Conservation (phyloP, 2,797 vertebrate genomes). For the Pangasius larnaudii region DNA sequence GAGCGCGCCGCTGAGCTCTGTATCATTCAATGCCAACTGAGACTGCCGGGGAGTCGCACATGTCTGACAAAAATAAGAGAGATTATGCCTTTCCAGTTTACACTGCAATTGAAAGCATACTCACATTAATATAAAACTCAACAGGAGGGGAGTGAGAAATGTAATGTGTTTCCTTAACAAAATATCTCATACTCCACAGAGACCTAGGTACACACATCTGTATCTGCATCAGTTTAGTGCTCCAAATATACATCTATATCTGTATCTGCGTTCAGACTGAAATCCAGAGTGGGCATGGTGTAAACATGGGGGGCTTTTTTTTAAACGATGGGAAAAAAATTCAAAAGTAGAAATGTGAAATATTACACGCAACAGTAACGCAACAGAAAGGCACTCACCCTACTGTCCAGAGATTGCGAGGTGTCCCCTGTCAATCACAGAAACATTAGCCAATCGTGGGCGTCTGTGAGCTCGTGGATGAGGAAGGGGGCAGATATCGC, state of each 20-base stretch:
- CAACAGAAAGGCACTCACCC: not conserved
- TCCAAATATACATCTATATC: not conserved
- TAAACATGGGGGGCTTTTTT: not conserved
- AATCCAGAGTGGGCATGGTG: not conserved
- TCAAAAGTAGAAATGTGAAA: not conserved
- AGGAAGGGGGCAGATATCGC: not conserved
- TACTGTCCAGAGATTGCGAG: not conserved
- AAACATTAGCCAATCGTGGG: not conserved
- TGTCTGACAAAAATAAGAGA: constrained; percentile 66
- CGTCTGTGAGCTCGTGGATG: not conserved
- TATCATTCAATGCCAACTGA: constrained; percentile 72
- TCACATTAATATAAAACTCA: constrained; percentile 48
- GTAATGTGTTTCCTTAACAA: constrained; percentile 65
- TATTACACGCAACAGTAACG: not conserved
- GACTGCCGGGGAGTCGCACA: constrained; percentile 66
- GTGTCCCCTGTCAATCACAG: not conserved
- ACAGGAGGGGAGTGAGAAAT: constrained; percentile 57
- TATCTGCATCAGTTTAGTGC: not conserved
- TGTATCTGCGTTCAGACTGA: not conserved
- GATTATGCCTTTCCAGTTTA: constrained; percentile 64
- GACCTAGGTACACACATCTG: constrained; percentile 58
- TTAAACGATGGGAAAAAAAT: not conserved
- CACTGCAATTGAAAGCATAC: constrained; percentile 66
- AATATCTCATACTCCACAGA: constrained; percentile 58
- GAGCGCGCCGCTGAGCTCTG: constrained; percentile 66